Evolutionary conservation across 2,888 invertebrate species (phyloP).

Genomic region (Dendrolimus pini): DNA sequence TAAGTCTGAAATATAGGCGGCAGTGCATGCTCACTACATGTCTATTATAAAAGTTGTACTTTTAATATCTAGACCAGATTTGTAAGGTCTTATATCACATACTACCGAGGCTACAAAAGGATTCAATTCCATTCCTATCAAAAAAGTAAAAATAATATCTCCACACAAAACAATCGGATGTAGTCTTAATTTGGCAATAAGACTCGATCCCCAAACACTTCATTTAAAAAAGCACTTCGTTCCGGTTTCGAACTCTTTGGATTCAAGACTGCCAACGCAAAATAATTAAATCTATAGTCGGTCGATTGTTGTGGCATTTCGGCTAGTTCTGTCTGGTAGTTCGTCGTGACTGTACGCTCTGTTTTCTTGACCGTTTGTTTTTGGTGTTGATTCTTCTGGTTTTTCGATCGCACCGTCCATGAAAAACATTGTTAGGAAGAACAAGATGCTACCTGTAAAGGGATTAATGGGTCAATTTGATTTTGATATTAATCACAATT

Average conservation of each 20-base stretch:
- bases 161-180: too few species aligned
- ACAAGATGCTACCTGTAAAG: slow-evolving; percentile 84
- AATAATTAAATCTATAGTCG: neutral
- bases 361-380: slow-evolving; percentile 68
- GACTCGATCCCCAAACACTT: too few species aligned
- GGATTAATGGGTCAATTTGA: neutral
- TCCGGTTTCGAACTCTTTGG: neutral
- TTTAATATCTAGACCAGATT: too few species aligned
- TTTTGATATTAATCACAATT: too few species aligned
- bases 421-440: slow-evolving; percentile 87
- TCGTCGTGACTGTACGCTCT: slow-evolving; percentile 73
- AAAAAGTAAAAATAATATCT: too few species aligned
- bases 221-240: slow-evolving; percentile 1
- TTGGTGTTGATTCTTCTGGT: slow-evolving; percentile 18
- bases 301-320: neutral
- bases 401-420: slow-evolving; percentile 80
- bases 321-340: slow-evolving; percentile 5
- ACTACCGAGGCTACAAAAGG: too few species aligned
- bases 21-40: too few species aligned
- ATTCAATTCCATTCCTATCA: too few species aligned
- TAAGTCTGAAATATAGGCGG: too few species aligned
- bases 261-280: neutral
- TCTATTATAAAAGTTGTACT: too few species aligned
- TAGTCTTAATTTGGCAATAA: too few species aligned
- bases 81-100: too few species aligned